phyloP scores from a whole-genome alignment of 2,888 invertebrate species.

The Parascotia fuliginaria region DNA sequence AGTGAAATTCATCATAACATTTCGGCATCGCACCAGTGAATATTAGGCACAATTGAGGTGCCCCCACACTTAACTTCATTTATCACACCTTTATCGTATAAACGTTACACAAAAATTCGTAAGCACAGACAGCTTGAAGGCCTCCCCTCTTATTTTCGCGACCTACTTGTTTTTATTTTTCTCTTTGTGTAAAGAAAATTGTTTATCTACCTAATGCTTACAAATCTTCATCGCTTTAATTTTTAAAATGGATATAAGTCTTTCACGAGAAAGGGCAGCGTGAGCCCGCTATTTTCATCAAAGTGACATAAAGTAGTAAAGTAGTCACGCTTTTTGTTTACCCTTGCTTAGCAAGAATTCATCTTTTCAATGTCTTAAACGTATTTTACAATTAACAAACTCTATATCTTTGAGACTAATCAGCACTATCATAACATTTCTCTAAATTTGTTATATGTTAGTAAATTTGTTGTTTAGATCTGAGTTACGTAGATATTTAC shows the following conservation, averaged over 20 bases:
- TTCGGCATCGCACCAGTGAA: constrained; percentile 31
- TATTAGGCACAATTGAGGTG: constrained; percentile 45
- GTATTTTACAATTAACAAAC: too few species aligned
- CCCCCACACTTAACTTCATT: constrained; percentile 43
- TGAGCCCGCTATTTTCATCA: constrained; percentile 22
- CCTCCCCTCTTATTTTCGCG: constrained; percentile 1
- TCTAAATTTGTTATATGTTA: too few species aligned
- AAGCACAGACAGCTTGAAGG: constrained; percentile 20
- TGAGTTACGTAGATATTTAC: not conserved
- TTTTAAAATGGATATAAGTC: constrained; percentile 28
- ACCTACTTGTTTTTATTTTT: constrained; percentile 38
- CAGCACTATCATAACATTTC: too few species aligned
- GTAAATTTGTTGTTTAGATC: not conserved
- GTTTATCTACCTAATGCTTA: constrained; percentile 43
- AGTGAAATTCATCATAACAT: constrained; percentile 33
- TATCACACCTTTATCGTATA: constrained; percentile 51
- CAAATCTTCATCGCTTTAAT: constrained; percentile 42
- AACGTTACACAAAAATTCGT: constrained; percentile 41
- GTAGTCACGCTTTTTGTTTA: constrained; percentile 26
- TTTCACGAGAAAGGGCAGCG: constrained; percentile 19
- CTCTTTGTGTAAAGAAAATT: constrained; percentile 36
- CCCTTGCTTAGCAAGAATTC: constrained; percentile 17
- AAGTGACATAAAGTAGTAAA: too few species aligned
- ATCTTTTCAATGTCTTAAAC: too few species aligned
- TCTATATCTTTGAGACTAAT: too few species aligned